These are phyloP conservation scores for Kuschelorhynchus macadamiae DNA, from an alignment of 2,888 invertebrate species.

Conservation along the genomic window DNA sequence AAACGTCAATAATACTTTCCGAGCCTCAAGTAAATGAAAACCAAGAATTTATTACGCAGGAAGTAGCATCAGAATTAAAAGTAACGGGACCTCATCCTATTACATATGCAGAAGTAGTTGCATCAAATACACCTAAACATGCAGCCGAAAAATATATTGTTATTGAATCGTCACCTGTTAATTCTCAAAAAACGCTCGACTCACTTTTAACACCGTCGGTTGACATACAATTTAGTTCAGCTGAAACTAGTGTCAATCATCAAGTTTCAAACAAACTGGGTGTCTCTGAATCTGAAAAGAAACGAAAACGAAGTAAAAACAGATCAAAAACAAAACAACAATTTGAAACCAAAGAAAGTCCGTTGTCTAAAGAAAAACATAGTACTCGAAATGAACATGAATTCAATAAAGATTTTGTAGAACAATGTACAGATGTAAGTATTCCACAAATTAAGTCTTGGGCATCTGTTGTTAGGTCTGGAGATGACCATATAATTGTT, in stretches of 20 bases:
- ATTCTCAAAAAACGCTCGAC: conserved; percentile 1
- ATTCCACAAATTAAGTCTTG: conserved; percentile 22
- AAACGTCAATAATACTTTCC: conserved; percentile 2
- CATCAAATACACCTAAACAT: conserved; percentile 30
- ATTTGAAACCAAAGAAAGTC: neutral
- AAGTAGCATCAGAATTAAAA: conserved; percentile 6
- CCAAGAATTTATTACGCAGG: conserved; percentile 35
- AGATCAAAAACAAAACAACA: conserved; percentile 38
- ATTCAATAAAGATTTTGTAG: too few relatives aligned
- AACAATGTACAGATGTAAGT: neutral
- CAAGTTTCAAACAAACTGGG: neutral
- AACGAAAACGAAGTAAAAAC: conserved; percentile 47
- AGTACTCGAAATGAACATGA: too few relatives aligned
- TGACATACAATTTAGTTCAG: conserved; percentile 16
- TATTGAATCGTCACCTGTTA: neutral
- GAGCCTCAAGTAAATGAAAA: conserved; percentile 20
- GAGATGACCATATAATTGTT: conserved; percentile 13
- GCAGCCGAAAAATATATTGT: neutral
- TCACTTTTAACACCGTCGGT: neutral
- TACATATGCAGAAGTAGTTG: conserved; percentile 47
- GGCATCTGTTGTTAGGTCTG: conserved; percentile 35
- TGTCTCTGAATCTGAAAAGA: conserved; percentile 42
- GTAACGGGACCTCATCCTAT: conserved; percentile 22
- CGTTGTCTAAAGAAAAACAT: neutral
- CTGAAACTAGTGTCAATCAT: conserved; percentile 9